Evolutionary conservation across 2,797 vertebrate genomes (phyloP).

Genomic region (Euphonia xanthogaster): DNA sequence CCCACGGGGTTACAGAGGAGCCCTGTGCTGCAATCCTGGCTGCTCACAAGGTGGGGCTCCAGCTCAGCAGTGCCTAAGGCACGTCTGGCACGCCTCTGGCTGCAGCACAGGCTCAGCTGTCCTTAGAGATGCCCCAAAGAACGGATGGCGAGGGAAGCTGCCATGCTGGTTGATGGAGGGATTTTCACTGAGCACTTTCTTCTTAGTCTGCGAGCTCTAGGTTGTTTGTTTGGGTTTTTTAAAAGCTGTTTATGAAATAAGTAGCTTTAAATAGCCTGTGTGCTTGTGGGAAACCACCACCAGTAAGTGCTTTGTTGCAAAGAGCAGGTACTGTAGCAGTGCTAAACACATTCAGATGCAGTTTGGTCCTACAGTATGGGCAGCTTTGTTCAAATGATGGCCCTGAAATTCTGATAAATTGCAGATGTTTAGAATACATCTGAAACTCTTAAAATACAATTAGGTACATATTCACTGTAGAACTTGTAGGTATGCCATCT

Average conservation of each 20-base stretch:
- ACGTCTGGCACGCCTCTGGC: background rate
- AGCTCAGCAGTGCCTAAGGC: background rate
- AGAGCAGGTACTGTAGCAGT: background rate
- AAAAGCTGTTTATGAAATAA: background rate
- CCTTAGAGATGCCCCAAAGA: background rate
- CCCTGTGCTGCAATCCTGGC: background rate
- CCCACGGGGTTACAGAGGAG: background rate
- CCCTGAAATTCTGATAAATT: background rate
- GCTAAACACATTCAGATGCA: background rate
- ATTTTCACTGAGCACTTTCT: background rate
- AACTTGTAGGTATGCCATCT: background rate
- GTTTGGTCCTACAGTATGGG: background rate
- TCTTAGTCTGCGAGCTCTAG: background rate
- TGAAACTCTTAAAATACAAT: background rate
- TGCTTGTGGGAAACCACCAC: background rate
- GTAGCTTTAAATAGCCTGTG: background rate
- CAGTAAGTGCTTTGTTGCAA: background rate
- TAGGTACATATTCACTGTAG: background rate
- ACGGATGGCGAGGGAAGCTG: background rate
- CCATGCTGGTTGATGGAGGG: background rate
- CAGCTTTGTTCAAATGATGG: background rate
- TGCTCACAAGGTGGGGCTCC: background rate
- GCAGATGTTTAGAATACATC: background rate
- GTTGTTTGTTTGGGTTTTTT: background rate
- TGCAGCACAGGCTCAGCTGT: rapidly evolving